Evolutionary conservation across 92 coral and sea anemone species (phyloP).

Genomic region (Bergia sp.): DNA sequence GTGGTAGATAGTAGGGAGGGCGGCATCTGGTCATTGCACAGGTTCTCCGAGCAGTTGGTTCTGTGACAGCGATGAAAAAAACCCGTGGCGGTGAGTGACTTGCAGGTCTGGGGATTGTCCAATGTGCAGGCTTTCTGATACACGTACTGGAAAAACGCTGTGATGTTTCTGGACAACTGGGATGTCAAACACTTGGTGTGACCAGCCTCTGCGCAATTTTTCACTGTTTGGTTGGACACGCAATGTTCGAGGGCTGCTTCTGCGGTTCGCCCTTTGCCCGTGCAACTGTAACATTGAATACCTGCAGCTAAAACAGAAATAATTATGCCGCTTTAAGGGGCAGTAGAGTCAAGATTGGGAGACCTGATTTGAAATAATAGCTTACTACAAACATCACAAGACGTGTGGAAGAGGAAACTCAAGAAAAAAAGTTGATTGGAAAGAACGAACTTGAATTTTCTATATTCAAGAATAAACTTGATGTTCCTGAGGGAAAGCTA

Average conservation of each 20-base stretch:
- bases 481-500: too few species aligned
- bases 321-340: too few species aligned
- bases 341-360: too few species aligned
- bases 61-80: neutral
- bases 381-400: too few species aligned
- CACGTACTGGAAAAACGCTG: neutral
- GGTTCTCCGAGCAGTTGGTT: neutral
- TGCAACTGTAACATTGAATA: neutral
- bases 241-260: neutral
- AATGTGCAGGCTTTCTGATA: neutral
- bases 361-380: too few species aligned
- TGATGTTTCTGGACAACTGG: neutral
- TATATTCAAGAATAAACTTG: too few species aligned
- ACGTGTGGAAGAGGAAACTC: too few species aligned
- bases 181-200: neutral
- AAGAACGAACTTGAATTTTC: too few species aligned
- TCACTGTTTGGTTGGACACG: neutral
- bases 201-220: neutral
- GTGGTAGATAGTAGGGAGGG: neutral
- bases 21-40: neutral
- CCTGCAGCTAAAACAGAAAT: neutral
- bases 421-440: too few species aligned
- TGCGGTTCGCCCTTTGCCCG: neutral
- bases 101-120: neutral
- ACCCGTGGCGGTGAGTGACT: neutral